Evolutionary conservation across 1,140 invertebrate species (phyloP).

Genomic region (Phymastichus coffea): DNA sequence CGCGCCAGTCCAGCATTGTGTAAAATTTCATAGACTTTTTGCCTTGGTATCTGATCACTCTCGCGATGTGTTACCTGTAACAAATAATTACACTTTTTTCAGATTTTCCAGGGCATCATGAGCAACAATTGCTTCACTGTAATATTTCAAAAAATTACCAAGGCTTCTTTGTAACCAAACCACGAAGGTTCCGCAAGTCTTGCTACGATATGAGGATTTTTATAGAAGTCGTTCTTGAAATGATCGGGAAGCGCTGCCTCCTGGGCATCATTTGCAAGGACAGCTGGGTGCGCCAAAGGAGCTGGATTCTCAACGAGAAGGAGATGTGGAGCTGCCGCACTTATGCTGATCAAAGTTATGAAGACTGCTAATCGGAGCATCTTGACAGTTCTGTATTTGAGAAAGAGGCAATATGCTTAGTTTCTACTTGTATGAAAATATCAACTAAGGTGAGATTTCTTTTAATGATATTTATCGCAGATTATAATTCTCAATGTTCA

Average conservation of each 20-base stretch:
- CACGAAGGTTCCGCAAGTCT: slow-evolving; percentile 74
- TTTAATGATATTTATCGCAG: no score
- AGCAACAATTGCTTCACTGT: background rate
- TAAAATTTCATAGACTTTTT: slow-evolving; percentile 72
- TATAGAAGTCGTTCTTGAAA: slow-evolving; percentile 72
- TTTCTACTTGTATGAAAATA: no score
- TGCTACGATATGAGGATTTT: slow-evolving; percentile 70
- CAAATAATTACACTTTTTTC: slow-evolving; percentile 14
- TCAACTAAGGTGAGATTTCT: no score
- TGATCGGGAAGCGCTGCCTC: slow-evolving; percentile 63
- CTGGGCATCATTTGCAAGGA: slow-evolving; percentile 60
- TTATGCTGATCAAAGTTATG: no score
- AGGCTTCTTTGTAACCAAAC: slow-evolving; percentile 72
- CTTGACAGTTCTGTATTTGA: no score
- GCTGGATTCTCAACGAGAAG: slow-evolving; percentile 28
- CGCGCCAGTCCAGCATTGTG: slow-evolving; percentile 66
- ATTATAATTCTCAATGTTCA: no score
- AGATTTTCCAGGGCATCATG: background rate
- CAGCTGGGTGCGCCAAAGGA: slow-evolving; percentile 59
- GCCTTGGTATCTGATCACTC: slow-evolving; percentile 74
- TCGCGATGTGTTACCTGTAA: slow-evolving; percentile 68
- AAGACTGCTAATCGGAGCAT: no score
- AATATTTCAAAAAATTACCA: slow-evolving; percentile 38
- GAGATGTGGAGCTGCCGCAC: slow-evolving; percentile 40
- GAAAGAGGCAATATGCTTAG: no score